A percentile compares a stretch with the other conserved stretches of the same genome.
Conservation (phyloP, 2,113 vertebrate genomes). For the Apodemus sylvaticus region DNA sequence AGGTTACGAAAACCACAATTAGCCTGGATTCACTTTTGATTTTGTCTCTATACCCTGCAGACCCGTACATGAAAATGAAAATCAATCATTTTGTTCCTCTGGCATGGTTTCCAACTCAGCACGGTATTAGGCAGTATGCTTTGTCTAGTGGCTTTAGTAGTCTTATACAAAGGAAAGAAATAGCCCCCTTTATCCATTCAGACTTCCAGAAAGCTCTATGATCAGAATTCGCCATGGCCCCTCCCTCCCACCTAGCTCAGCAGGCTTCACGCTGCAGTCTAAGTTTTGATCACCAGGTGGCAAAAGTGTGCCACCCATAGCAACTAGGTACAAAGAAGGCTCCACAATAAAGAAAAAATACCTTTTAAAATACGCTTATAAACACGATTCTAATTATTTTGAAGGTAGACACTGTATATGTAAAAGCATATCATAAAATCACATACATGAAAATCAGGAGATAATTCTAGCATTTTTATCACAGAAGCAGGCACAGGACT, state of each 20-base stretch:
- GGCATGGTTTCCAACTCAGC: neutral
- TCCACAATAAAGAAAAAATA: neutral
- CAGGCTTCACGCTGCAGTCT: neutral
- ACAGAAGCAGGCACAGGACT: neutral
- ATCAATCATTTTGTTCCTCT: neutral
- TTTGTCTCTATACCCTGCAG: neutral
- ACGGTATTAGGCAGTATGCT: neutral
- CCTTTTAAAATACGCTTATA: neutral
- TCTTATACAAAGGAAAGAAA: neutral
- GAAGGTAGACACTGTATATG: neutral
- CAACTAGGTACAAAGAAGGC: neutral
- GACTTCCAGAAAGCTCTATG: conserved; percentile 3
- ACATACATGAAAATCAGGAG: neutral
- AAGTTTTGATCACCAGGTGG: neutral
- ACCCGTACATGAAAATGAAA: neutral
- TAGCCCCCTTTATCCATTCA: neutral
- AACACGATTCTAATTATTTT: conserved; percentile 28
- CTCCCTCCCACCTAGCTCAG: neutral
- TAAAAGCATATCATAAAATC: neutral
- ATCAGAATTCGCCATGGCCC: neutral
- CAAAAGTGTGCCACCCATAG: neutral
- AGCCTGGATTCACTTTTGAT: neutral
- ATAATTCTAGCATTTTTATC: too few species aligned
- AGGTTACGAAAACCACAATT: neutral
- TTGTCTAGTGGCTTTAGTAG: neutral